Percentiles rank a stretch among this genome's conserved stretches.
phyloP scores from a whole-genome alignment of 1,140 invertebrate genomes.

The Aphelinus atriplicis region DNA sequence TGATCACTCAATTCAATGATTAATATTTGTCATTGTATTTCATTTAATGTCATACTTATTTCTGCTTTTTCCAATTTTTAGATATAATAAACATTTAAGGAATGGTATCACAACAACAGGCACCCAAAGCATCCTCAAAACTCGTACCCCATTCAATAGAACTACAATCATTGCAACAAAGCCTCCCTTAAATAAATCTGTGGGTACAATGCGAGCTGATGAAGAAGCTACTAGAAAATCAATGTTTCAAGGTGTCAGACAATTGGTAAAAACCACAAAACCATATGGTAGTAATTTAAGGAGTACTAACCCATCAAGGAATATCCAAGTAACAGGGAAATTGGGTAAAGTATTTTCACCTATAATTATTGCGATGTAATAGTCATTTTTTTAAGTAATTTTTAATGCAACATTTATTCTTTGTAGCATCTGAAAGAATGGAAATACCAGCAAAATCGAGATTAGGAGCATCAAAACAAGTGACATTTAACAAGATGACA shows the following conservation, averaged over 20 bases:
- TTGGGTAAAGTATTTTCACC: constrained; percentile 47
- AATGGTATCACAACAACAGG: constrained; percentile 46
- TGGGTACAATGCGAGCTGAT: constrained; percentile 64
- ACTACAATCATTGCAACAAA: constrained; percentile 17
- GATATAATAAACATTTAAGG: constrained; percentile 47
- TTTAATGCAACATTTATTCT: constrained; percentile 8
- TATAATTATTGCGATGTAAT: too few species aligned
- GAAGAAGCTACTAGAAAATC: constrained; percentile 57
- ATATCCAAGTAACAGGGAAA: constrained; percentile 50
- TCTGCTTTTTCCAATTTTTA: neutral
- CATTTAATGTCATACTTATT: too few species aligned
- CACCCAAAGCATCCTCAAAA: constrained; percentile 57
- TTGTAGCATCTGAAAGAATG: constrained; percentile 58
- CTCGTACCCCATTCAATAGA: constrained; percentile 24
- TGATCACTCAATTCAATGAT: too few species aligned
- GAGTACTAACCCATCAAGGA: constrained; percentile 33
- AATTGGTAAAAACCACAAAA: constrained; percentile 51
- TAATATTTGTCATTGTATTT: too few species aligned
- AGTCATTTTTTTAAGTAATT: too few species aligned
- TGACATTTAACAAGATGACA: constrained; percentile 60
- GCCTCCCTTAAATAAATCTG: constrained; percentile 39
- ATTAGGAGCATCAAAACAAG: constrained; percentile 59
- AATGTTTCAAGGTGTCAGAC: constrained; percentile 47
- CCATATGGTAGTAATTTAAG: constrained; percentile 38
- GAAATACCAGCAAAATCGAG: constrained; percentile 61